Evolutionary conservation across 2,113 vertebrate genomes (phyloP).

Genomic region (Psammodynastes pulverulentus): DNA sequence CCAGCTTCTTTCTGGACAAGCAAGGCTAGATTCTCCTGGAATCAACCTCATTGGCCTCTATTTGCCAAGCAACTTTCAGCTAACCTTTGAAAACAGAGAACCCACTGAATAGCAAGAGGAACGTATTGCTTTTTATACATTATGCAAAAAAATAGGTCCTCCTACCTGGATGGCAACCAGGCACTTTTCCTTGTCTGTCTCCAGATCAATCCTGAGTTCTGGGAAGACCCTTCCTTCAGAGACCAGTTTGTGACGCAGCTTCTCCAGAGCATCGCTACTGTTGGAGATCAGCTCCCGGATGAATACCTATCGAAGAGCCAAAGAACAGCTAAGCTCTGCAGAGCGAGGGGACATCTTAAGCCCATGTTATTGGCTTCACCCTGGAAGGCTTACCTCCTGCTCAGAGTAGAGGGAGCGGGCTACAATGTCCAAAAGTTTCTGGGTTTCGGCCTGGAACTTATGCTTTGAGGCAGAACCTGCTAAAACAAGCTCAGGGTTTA

Average conservation of each 20-base stretch:
- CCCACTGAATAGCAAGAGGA: neutral
- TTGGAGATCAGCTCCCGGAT: constrained; percentile 97
- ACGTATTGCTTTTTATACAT: neutral
- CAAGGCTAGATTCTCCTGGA: neutral
- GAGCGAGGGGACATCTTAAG: neutral
- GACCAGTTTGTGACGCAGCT: constrained; percentile 83
- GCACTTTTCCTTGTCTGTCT: constrained; percentile 80
- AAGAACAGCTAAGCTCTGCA: neutral
- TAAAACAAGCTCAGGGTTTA: neutral
- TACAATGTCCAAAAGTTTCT: constrained; percentile 95
- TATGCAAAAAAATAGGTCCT: fast-evolving
- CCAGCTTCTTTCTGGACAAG: neutral
- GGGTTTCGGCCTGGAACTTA: constrained; percentile 96
- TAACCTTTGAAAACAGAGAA: neutral
- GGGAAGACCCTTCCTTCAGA: constrained; percentile 74
- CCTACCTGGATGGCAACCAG: constrained; percentile 92
- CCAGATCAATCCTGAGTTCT: constrained; percentile 91
- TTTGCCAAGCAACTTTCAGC: neutral
- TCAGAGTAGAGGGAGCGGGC: constrained; percentile 94
- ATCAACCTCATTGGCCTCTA: neutral
- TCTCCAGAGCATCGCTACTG: constrained; percentile 90
- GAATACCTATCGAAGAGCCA: constrained; percentile 77
- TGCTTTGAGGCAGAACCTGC: constrained; percentile 84
- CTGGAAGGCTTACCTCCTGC: constrained; percentile 81
- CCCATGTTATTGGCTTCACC: neutral